These are phyloP conservation scores for Marmota flaviventris DNA, from an alignment of 2,113 vertebrate genomes.

Conservation along the genomic window DNA sequence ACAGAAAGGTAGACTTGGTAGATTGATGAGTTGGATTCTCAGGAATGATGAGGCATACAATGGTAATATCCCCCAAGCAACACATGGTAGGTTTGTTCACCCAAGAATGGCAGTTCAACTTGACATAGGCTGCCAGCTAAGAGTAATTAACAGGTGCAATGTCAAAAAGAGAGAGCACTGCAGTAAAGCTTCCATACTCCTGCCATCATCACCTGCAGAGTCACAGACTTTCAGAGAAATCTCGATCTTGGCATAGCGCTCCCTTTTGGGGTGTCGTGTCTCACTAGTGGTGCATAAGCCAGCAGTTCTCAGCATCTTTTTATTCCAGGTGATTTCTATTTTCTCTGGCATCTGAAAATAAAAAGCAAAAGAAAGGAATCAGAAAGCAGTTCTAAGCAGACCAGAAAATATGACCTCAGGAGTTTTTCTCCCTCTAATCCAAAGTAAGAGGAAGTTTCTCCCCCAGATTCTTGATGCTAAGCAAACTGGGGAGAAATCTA, in stretches of 20 bases:
- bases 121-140: background rate
- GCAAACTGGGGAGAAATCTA: background rate
- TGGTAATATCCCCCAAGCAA: slow-evolving; percentile 40
- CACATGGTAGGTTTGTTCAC: background rate
- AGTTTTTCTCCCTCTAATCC: slow-evolving; percentile 13
- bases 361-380: slow-evolving; percentile 28
- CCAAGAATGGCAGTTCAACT: background rate
- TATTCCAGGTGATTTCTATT: slow-evolving; percentile 95
- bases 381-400: slow-evolving; percentile 27
- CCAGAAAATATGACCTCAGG: background rate
- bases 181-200: background rate
- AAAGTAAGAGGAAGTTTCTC: slow-evolving; percentile 25
- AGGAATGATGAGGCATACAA: background rate
- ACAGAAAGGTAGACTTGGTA: background rate
- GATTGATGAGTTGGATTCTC: background rate
- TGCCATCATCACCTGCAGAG: slow-evolving; percentile 91
- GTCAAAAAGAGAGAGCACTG: background rate
- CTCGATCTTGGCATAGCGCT: slow-evolving; percentile 92
- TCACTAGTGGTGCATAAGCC: slow-evolving; percentile 93
- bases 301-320: slow-evolving; percentile 95
- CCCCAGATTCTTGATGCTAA: background rate
- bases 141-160: background rate
- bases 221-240: slow-evolving; percentile 96
- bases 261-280: slow-evolving; percentile 69
- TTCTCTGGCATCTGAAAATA: slow-evolving; percentile 90